phyloP scores from a whole-genome alignment of 2,888 invertebrate species.

The Cecidostiba fungosa region DNA sequence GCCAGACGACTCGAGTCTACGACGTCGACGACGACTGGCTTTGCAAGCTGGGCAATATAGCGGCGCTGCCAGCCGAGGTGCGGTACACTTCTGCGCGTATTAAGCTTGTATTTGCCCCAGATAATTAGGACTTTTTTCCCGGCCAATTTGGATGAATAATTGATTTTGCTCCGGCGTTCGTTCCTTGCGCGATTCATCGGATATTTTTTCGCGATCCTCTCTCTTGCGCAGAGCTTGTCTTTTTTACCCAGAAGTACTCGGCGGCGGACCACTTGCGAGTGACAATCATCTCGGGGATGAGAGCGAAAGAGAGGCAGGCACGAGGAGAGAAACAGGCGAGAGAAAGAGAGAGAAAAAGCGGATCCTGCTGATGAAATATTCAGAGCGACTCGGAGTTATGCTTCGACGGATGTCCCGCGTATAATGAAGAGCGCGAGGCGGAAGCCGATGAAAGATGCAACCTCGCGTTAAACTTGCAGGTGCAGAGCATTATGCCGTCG shows the following conservation, averaged over 20 bases:
- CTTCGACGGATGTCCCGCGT: slow-evolving; percentile 66
- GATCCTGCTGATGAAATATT: slow-evolving; percentile 78
- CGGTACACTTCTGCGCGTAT: slow-evolving; percentile 76
- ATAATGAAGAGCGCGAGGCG: slow-evolving; percentile 66
- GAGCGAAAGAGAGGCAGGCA: slow-evolving; percentile 39
- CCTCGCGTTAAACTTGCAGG: slow-evolving; percentile 67
- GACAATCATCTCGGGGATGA: slow-evolving; percentile 73
- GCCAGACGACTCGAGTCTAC: slow-evolving; percentile 67
- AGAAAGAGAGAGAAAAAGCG: slow-evolving; percentile 72
- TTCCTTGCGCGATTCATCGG: slow-evolving; percentile 58
- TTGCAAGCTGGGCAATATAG: slow-evolving; percentile 53
- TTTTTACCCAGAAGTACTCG: slow-evolving; percentile 21
- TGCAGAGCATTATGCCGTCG: slow-evolving; percentile 53
- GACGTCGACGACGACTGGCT: slow-evolving; percentile 33
- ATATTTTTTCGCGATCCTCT: slow-evolving; percentile 64
- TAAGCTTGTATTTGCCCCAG: slow-evolving; percentile 79
- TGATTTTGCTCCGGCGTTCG: slow-evolving; percentile 73
- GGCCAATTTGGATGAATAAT: slow-evolving; percentile 80
- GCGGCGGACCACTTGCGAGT: slow-evolving; percentile 73
- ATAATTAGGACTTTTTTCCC: slow-evolving; percentile 80
- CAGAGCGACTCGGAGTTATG: slow-evolving; percentile 70
- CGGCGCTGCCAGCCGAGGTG: slow-evolving; percentile 58
- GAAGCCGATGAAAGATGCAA: slow-evolving; percentile 68
- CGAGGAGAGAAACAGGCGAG: not conserved
- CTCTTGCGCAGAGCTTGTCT: not conserved